phyloP scores from a whole-genome alignment of 2,797 vertebrate genomes.

The Discoglossus pictus region DNA sequence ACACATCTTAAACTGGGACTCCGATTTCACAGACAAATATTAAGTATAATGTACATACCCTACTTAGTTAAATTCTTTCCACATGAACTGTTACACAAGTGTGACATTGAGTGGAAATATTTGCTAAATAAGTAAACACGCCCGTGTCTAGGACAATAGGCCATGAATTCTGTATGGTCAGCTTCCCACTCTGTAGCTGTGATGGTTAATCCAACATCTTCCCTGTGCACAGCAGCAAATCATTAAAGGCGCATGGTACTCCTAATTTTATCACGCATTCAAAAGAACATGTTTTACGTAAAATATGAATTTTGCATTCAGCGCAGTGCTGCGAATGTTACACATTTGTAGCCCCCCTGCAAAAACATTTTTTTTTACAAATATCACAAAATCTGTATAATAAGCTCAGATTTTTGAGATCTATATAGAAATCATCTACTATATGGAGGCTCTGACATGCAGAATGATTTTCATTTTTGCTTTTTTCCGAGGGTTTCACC shows the following conservation, averaged over 20 bases:
- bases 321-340: too few relatives aligned
- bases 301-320: too few relatives aligned
- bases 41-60: slow-evolving; percentile 10
- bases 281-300: too few relatives aligned
- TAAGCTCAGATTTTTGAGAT: too few relatives aligned
- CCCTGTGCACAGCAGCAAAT: slow-evolving; percentile 6
- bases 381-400: too few relatives aligned
- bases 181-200: slow-evolving; percentile 39
- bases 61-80: slow-evolving; percentile 32
- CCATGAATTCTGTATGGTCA: slow-evolving; percentile 37
- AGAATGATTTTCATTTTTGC: too few relatives aligned
- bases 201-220: slow-evolving; percentile 44
- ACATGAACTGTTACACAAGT: slow-evolving; percentile 39
- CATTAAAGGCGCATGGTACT: background rate
- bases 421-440: too few relatives aligned
- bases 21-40: slow-evolving; percentile 30
- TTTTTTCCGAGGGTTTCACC: too few relatives aligned
- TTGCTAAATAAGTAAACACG: slow-evolving; percentile 45
- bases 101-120: slow-evolving; percentile 42
- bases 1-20: slow-evolving; percentile 4
- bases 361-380: too few relatives aligned
- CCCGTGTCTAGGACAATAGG: slow-evolving; percentile 29
- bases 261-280: too few relatives aligned
- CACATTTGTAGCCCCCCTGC: too few relatives aligned
- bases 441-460: too few relatives aligned